Base-by-base conservation (phyloP, 2,113 vertebrate genomes). In the Poecilia latipinna region DNA sequence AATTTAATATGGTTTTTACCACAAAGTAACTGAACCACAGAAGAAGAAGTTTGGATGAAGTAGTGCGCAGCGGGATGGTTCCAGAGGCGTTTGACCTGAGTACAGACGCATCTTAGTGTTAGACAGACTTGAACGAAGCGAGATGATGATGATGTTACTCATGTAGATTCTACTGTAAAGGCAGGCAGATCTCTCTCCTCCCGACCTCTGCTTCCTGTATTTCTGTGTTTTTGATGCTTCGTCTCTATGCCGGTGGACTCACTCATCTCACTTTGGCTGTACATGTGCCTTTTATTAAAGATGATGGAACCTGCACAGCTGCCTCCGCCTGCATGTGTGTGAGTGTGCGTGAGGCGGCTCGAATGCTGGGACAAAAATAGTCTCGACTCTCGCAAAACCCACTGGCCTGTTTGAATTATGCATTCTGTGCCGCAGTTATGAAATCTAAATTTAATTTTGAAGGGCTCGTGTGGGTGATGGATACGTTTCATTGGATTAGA, bases 251-350 rank as follows among this genome's bases (percentile, higher is more conserved):
- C 91, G 86, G 88, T 91, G 88, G 88, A 93, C 91, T 93, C 88
- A 89, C 91, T 93, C 92, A 93, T 92, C 90, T 93, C 91, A 93
- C 93, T 90, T 88, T 92, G 92, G 93, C 93, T 94, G 93, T 92
- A 93, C 90, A 93, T 93, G 93, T 93, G 93, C 93, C 92, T 94
- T 94, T 93, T 92, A 93, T 93, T 93, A 93, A 93, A 93, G 87
- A 89, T 93, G 89, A 93, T 91, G 82, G 86, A 93, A 93, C 90
- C 91, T 92, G 86, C 84, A 37, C 61, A 5, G 68, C 72, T 70
- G 60, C 73, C 62, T 29, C 60, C 66, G 70, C 62, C 19, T 75
- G 42, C 28, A 8, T 35, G 35, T 10, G 33, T 8, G 33, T 35
- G 32, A 0, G 32, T 33, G 35, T 10, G 35, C 0, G 35, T 35